Evolutionary conservation across 2,888 invertebrate genomes (phyloP).

Genomic region (Epirrita christyi): DNA sequence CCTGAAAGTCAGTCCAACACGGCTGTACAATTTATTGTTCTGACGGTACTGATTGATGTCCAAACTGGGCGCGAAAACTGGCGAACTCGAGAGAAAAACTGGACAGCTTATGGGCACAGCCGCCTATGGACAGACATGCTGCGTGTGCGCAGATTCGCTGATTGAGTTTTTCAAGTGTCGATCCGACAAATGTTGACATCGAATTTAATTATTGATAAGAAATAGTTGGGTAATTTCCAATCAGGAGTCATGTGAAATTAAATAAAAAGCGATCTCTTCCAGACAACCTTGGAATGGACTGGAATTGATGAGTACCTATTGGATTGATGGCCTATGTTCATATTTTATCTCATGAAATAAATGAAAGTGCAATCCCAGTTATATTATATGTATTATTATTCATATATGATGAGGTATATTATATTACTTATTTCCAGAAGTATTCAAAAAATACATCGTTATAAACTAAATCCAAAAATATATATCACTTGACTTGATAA

Average conservation of each 20-base stretch:
- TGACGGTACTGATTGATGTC: conserved; percentile 30
- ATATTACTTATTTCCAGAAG: no score
- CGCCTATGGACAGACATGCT: conserved; percentile 18
- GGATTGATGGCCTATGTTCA: no score
- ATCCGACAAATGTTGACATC: conserved; percentile 31
- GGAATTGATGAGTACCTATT: no score
- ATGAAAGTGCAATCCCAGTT: no score
- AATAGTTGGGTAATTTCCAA: background rate
- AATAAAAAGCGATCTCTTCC: no score
- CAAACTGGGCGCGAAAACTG: conserved; percentile 23
- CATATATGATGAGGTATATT: no score
- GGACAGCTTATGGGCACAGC: conserved; percentile 19
- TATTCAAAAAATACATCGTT: background rate
- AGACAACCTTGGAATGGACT: no score
- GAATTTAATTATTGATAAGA: conserved; percentile 20
- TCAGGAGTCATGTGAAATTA: no score
- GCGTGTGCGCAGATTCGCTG: conserved; percentile 24
- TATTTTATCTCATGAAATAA: no score
- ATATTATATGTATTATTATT: no score
- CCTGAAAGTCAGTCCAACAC: conserved; percentile 30
- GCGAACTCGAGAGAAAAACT: conserved; percentile 11
- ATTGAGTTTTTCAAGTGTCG: conserved; percentile 27
- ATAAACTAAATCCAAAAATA: no score
- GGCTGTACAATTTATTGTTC: conserved; percentile 22
- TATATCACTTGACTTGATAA: conserved; percentile 23